Percentiles rank a stretch among this genome's conserved stretches.
Conservation (phyloP, 2,888 invertebrate species). For the Atrina japonica region DNA sequence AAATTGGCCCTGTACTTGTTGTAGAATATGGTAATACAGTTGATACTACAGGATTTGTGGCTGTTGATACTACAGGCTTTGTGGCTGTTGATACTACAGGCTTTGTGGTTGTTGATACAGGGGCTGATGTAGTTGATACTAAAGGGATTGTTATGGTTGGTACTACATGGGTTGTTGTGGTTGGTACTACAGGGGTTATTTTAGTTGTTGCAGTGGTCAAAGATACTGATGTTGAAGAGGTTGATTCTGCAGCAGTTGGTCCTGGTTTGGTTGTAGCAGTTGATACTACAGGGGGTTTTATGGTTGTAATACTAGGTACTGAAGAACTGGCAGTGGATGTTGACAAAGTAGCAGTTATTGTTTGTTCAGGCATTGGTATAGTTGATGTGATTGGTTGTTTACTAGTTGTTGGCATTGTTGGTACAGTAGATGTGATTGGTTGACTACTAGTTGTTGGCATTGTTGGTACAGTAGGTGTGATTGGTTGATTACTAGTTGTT, state of each 20-base stretch:
- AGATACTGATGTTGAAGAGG: too few species aligned
- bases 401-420: too few species aligned
- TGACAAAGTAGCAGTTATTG: neutral
- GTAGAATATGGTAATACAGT: neutral
- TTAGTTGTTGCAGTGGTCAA: too few species aligned
- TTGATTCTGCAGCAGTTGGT: too few species aligned
- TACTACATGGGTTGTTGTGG: neutral
- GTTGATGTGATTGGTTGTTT: too few species aligned
- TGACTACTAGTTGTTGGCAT: too few species aligned
- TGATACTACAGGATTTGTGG: neutral
- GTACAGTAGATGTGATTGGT: too few species aligned
- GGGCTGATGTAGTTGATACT: conserved; percentile 17
- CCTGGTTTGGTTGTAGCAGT: too few species aligned
- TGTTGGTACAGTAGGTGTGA: too few species aligned
- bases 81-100: conserved; percentile 14
- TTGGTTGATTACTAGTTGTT: too few species aligned
- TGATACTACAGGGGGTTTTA: neutral
- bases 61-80: neutral
- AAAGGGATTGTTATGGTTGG: conserved; percentile 12
- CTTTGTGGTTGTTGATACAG: conserved; percentile 15
- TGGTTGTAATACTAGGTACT: neutral
- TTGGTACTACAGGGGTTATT: neutral
- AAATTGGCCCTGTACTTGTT: too few species aligned
- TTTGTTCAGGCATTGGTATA: too few species aligned
- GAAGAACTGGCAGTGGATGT: neutral